Evolutionary conservation across 2,888 invertebrate species (phyloP).

Genomic region (Andrena bucephala): DNA sequence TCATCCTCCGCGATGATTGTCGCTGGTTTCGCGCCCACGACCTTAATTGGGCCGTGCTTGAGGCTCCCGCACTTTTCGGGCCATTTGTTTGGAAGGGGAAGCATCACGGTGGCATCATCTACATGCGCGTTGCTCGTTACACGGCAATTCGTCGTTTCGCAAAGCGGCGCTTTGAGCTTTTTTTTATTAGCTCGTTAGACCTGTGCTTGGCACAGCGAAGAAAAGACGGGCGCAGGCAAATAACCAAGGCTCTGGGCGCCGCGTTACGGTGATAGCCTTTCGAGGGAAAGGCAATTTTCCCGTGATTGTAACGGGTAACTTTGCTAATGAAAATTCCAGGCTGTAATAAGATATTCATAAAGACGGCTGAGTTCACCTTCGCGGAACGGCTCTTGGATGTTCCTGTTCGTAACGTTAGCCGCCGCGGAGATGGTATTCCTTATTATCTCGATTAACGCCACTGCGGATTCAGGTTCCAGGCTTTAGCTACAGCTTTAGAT

Average conservation of each 20-base stretch:
- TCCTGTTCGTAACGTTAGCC: slow-evolving; percentile 6
- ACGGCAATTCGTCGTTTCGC: not conserved
- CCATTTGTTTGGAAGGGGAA: not conserved
- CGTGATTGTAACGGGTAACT: slow-evolving; percentile 30
- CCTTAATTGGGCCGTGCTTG: slow-evolving; percentile 36
- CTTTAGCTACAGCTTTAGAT: not conserved
- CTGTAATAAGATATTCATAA: slow-evolving; percentile 27
- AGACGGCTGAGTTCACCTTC: slow-evolving; percentile 10
- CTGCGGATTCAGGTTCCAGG: not conserved
- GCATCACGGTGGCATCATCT: not conserved
- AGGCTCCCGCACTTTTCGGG: slow-evolving; percentile 6
- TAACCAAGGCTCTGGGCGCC: not conserved
- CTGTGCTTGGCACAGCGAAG: not conserved
- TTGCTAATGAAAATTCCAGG: slow-evolving; percentile 31
- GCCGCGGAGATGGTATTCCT: not conserved
- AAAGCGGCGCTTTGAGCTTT: not conserved
- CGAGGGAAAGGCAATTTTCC: slow-evolving; percentile 22
- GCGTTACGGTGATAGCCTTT: not conserved
- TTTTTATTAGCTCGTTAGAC: slow-evolving; percentile 27
- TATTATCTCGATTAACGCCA: slow-evolving; percentile 21
- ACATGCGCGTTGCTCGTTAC: not conserved
- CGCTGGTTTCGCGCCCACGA: not conserved
- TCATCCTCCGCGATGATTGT: not conserved
- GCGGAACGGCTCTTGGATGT: not conserved
- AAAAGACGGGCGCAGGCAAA: slow-evolving; percentile 28